phyloP scores from a whole-genome alignment of 2,113 vertebrate genomes.

The Smithornis capensis region DNA sequence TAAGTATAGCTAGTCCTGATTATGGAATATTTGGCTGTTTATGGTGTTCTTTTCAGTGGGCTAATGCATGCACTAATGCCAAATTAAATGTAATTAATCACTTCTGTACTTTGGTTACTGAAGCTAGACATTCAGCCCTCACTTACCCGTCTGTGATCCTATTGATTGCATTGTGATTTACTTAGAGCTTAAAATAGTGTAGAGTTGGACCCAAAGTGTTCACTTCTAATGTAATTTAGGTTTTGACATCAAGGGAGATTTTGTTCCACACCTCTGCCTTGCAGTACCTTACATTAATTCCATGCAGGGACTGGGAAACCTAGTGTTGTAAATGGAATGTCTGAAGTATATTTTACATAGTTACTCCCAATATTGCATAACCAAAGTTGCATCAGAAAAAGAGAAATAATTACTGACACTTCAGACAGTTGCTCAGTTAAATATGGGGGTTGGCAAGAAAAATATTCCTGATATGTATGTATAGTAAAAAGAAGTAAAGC shows the following conservation, averaged over 20 bases:
- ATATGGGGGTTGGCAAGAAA: background rate
- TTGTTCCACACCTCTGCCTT: background rate
- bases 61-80: background rate
- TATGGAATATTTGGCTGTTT: background rate
- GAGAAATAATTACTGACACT: background rate
- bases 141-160: background rate
- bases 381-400: background rate
- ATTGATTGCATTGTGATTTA: background rate
- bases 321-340: background rate
- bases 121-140: background rate
- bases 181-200: background rate
- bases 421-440: background rate
- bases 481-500: background rate
- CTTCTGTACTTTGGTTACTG: background rate
- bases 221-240: background rate
- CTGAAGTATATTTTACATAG: background rate
- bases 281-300: background rate
- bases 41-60: background rate
- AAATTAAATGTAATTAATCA: background rate
- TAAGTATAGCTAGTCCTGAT: background rate
- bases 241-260: background rate
- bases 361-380: background rate
- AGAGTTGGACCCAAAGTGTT: background rate
- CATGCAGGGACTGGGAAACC: background rate
- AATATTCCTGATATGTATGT: background rate